Conservation (phyloP, 2,888 invertebrate genomes). For the Alcis repandata region DNA sequence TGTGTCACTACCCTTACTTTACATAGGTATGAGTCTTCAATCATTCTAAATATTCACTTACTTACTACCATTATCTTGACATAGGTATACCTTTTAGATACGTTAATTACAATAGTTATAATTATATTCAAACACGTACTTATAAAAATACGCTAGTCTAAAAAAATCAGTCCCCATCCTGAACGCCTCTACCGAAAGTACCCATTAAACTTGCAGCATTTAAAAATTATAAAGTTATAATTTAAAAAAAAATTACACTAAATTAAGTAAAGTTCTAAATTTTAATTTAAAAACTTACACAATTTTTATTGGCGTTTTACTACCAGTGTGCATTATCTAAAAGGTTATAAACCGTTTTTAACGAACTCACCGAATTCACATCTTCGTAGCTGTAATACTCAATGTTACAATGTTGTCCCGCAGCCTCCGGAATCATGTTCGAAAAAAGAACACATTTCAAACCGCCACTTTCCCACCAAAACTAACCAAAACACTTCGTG, state of each 20-base stretch:
- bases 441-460: conserved; percentile 35
- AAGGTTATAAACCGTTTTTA: neutral
- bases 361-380: conserved; percentile 47
- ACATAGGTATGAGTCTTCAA: conserved; percentile 31
- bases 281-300: neutral
- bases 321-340: neutral
- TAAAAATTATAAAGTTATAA: no score
- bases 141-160: no score
- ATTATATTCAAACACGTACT: no score
- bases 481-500: conserved; percentile 47
- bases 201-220: no score
- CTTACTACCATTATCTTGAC: neutral
- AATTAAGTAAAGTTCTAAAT: neutral
- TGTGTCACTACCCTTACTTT: conserved; percentile 22
- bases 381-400: conserved; percentile 48
- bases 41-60: conserved; percentile 7
- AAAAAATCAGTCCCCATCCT: no score
- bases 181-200: no score
- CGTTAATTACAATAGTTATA: no score
- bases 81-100: neutral
- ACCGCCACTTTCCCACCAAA: conserved; percentile 69
- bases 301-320: neutral
- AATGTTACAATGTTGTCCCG: conserved; percentile 43
- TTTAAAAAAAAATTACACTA: neutral
- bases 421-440: conserved; percentile 31